These are phyloP conservation scores for Eupithecia vulgata DNA, from an alignment of 2,888 invertebrate genomes.

Conservation along the genomic window DNA sequence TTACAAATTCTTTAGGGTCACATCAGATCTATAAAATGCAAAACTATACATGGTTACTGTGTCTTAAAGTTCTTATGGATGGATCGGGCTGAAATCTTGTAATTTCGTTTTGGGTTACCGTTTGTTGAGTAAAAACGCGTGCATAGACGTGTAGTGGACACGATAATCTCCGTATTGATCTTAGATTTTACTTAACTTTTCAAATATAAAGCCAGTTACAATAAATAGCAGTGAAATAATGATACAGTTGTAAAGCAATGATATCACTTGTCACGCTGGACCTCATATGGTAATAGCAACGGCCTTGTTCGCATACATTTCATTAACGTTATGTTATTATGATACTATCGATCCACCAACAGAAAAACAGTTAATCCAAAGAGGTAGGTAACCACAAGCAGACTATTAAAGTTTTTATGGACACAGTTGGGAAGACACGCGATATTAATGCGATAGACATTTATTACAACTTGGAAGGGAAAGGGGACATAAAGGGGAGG, in stretches of 20 bases:
- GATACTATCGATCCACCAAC: constrained; percentile 42
- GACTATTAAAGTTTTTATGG: constrained; percentile 34
- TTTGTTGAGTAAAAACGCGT: not conserved
- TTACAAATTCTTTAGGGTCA: not conserved
- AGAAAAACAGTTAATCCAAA: constrained; percentile 35
- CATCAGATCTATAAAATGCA: not conserved
- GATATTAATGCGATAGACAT: constrained; percentile 33
- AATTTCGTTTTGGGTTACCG: not conserved
- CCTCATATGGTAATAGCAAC: constrained; percentile 55
- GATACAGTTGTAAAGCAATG: constrained; percentile 15
- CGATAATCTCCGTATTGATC: not conserved
- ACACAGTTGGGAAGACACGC: constrained; percentile 34
- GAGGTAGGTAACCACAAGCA: constrained; percentile 8
- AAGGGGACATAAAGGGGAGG: constrained; percentile 38
- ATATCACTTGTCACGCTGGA: constrained; percentile 42
- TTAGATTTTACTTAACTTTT: not conserved
- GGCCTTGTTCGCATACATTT: constrained; percentile 48
- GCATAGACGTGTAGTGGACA: not conserved
- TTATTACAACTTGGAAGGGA: constrained; percentile 41
- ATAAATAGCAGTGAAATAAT: constrained; percentile 8
- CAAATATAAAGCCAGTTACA: constrained; percentile 1
- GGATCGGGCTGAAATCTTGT: not conserved
- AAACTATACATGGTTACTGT: not conserved
- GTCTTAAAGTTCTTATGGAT: not conserved
- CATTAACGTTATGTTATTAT: constrained; percentile 37